A percentile compares a stretch with the other conserved stretches of the same genome.
Conservation (phyloP, 2,797 vertebrate genomes). For the Helicolenus hilgendorfi region DNA sequence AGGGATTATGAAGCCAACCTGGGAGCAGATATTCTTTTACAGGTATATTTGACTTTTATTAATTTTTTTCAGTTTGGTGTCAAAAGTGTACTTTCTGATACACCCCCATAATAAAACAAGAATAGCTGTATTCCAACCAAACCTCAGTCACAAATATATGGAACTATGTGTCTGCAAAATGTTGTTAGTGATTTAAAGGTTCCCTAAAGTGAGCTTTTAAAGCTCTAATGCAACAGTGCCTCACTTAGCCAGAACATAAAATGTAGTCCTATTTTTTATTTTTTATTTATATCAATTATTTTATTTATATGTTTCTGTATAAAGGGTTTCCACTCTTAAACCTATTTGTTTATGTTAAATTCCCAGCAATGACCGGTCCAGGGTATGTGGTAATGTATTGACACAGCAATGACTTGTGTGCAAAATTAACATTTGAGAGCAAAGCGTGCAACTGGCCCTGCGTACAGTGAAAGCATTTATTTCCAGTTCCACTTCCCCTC, state of each 20-base stretch:
- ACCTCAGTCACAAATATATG: background rate
- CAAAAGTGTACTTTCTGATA: background rate
- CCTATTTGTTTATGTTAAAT: slow-evolving; percentile 63
- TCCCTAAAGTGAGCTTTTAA: background rate
- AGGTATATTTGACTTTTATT: slow-evolving; percentile 64
- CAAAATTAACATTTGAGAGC: slow-evolving; percentile 76
- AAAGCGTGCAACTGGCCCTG: slow-evolving; percentile 49
- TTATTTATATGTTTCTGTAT: background rate
- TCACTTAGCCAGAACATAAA: background rate
- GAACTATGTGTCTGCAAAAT: background rate
- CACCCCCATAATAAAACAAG: background rate
- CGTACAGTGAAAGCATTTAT: slow-evolving; percentile 86
- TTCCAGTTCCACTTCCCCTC: slow-evolving; percentile 81
- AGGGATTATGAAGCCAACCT: slow-evolving; percentile 58
- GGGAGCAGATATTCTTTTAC: slow-evolving; percentile 55
- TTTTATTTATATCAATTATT: background rate
- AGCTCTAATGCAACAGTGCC: background rate
- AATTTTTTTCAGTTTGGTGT: background rate
- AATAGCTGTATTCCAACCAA: background rate
- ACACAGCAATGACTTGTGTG: slow-evolving; percentile 84
- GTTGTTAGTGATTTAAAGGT: background rate
- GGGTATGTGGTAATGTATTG: slow-evolving; percentile 86
- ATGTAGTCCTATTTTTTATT: background rate
- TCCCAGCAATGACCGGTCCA: slow-evolving; percentile 43
- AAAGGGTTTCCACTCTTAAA: slow-evolving; percentile 51